These are phyloP conservation scores for Avahi laniger DNA, from an alignment of 2,797 vertebrate species.

Conservation along the genomic window DNA sequence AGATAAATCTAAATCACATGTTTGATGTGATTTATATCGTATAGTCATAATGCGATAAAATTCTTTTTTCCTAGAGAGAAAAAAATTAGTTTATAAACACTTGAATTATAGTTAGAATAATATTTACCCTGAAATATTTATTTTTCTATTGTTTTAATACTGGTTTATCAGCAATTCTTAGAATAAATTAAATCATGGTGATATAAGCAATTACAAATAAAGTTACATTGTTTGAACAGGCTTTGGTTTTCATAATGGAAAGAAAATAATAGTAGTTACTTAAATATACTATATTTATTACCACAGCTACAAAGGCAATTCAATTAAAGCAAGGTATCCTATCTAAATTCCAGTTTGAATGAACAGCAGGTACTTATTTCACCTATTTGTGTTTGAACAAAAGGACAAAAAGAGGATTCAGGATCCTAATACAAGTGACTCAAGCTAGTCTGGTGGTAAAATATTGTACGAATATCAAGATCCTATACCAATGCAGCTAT, in stretches of 20 bases:
- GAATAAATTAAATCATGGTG: conserved; percentile 51
- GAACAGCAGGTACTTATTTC: background rate
- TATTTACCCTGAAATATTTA: conserved; percentile 53
- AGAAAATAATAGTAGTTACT: background rate
- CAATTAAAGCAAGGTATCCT: background rate
- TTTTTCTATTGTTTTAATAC: conserved; percentile 68
- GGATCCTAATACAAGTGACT: background rate
- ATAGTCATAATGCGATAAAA: background rate
- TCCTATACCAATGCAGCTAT: background rate
- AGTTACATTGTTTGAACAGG: background rate
- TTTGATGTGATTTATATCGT: conserved; percentile 5
- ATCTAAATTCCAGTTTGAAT: background rate
- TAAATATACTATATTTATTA: conserved; percentile 6
- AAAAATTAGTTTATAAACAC: conserved; percentile 40
- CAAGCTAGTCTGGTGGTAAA: background rate
- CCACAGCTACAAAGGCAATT: background rate
- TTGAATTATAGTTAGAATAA: conserved; percentile 60
- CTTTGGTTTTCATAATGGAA: conserved; percentile 13
- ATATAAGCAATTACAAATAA: conserved; percentile 52
- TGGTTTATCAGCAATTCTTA: conserved; percentile 52
- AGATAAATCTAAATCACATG: background rate
- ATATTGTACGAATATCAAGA: background rate
- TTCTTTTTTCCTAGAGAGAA: background rate
- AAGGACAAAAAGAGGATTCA: background rate
- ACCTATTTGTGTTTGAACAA: background rate